These are phyloP conservation scores for Phaonia tiefii DNA, from an alignment of 2,888 invertebrate species.

Conservation along the genomic window DNA sequence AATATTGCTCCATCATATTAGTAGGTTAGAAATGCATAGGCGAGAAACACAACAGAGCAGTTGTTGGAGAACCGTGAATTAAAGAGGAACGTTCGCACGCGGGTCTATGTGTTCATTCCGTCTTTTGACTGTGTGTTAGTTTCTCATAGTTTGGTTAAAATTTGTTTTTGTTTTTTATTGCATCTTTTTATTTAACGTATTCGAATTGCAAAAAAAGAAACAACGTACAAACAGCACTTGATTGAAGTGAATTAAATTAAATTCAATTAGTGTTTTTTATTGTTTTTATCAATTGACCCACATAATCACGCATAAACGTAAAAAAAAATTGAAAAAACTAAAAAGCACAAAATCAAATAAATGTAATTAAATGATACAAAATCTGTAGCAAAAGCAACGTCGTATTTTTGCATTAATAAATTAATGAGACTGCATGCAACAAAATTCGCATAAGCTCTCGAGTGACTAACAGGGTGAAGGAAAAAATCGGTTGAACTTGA, in stretches of 20 bases:
- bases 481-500: slow-evolving; percentile 55
- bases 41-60: slow-evolving; percentile 36
- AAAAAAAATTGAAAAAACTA: neutral
- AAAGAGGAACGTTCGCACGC: slow-evolving; percentile 28
- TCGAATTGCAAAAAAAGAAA: slow-evolving; percentile 3
- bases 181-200: slow-evolving; percentile 31
- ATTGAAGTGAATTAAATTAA: slow-evolving; percentile 9
- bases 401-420: slow-evolving; percentile 10
- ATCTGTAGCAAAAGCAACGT: neutral
- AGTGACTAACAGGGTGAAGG: neutral
- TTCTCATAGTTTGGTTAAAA: slow-evolving; percentile 33
- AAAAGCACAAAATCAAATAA: neutral
- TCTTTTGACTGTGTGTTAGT: slow-evolving; percentile 43
- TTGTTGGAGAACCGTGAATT: slow-evolving; percentile 48
- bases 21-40: slow-evolving; percentile 12
- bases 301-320: neutral
- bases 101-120: neutral
- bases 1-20: slow-evolving; percentile 11
- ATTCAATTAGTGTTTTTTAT: slow-evolving; percentile 6
- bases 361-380: too few species aligned
- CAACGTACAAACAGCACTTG: neutral
- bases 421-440: neutral
- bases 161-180: slow-evolving; percentile 38
- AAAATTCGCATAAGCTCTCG: neutral
- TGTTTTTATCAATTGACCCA: neutral